phyloP scores from a whole-genome alignment of 2,888 invertebrate species.

The Eledona agricola region DNA sequence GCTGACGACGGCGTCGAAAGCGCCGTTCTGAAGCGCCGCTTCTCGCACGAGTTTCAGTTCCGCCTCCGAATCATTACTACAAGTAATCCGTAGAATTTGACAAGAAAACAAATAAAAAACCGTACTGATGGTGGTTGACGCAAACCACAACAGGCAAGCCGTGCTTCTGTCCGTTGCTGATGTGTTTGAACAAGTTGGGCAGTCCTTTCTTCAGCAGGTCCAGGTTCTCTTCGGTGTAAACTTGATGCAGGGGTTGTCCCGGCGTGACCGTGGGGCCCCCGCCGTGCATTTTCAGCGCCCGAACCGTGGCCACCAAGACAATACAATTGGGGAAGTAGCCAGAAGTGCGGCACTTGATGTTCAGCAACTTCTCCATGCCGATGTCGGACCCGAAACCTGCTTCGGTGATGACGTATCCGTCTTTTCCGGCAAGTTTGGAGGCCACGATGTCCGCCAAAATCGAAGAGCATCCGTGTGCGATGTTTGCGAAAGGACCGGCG shows the following conservation, averaged over 20 bases:
- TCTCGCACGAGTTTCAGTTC: slow-evolving; percentile 83
- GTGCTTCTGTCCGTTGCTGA: slow-evolving; percentile 88
- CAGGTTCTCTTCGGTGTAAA: slow-evolving; percentile 88
- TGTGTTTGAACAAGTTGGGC: slow-evolving; percentile 91
- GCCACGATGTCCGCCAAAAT: slow-evolving; percentile 94
- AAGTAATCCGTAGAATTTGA: slow-evolving; percentile 9
- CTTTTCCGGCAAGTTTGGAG: slow-evolving; percentile 88
- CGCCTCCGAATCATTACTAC: slow-evolving; percentile 82
- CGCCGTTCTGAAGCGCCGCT: slow-evolving; percentile 80
- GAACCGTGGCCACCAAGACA: slow-evolving; percentile 90
- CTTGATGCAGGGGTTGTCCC: slow-evolving; percentile 83
- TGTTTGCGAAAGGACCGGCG: slow-evolving; percentile 98
- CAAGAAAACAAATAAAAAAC: slow-evolving; percentile 35
- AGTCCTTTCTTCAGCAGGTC: slow-evolving; percentile 86
- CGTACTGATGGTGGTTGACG: slow-evolving; percentile 85
- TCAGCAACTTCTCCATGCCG: slow-evolving; percentile 98
- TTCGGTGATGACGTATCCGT: slow-evolving; percentile 95
- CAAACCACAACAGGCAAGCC: slow-evolving; percentile 95
- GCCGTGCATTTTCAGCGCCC: slow-evolving; percentile 99
- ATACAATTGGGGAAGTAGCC: slow-evolving; percentile 86
- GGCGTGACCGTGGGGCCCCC: slow-evolving; percentile 91
- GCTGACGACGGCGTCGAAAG: slow-evolving; percentile 86
- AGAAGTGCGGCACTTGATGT: slow-evolving; percentile 94
- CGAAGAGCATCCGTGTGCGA: slow-evolving; percentile 98
- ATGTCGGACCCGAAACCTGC: slow-evolving; percentile 99